These are phyloP conservation scores for Musca domestica DNA, from an alignment of 1,140 invertebrate species.

Conservation along the genomic window DNA sequence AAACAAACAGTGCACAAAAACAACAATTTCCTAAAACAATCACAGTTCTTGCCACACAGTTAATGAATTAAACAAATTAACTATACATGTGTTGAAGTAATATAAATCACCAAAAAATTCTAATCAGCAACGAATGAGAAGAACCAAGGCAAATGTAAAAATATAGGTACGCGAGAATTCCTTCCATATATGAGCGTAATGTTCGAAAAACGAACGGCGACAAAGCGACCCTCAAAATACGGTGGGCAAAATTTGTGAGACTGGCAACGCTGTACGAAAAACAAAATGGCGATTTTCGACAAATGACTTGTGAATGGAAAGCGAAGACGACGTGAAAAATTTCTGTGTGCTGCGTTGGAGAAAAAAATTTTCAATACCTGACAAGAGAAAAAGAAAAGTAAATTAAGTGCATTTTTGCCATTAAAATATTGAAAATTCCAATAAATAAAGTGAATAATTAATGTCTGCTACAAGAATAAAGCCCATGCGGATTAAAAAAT, in stretches of 20 bases:
- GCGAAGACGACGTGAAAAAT: constrained; percentile 26
- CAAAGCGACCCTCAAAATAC: constrained; percentile 3
- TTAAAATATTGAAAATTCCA: constrained; percentile 14
- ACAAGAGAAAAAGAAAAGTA: constrained; percentile 10
- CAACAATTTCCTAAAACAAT: no score
- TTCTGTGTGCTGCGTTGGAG: constrained; percentile 30
- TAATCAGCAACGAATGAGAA: no score
- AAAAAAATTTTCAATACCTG: constrained; percentile 27
- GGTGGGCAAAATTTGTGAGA: neutral
- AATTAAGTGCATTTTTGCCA: constrained; percentile 3
- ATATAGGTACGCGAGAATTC: neutral
- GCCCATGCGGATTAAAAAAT: constrained; percentile 45
- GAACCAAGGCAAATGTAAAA: neutral
- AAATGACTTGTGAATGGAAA: constrained; percentile 29
- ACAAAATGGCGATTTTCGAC: constrained; percentile 31
- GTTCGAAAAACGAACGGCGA: constrained; percentile 1
- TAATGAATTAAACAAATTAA: no score
- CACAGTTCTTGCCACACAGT: no score
- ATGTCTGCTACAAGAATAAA: constrained; percentile 49
- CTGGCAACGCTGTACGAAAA: constrained; percentile 28
- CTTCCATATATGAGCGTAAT: constrained; percentile 11
- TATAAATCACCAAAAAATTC: no score
- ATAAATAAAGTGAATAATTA: constrained; percentile 40
- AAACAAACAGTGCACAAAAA: no score
- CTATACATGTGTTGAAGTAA: no score